Evolutionary conservation across 2,113 vertebrate genomes (phyloP), one percentile per base, ranked within the genome.

Genomic region (Sorex fumeus): DNA sequence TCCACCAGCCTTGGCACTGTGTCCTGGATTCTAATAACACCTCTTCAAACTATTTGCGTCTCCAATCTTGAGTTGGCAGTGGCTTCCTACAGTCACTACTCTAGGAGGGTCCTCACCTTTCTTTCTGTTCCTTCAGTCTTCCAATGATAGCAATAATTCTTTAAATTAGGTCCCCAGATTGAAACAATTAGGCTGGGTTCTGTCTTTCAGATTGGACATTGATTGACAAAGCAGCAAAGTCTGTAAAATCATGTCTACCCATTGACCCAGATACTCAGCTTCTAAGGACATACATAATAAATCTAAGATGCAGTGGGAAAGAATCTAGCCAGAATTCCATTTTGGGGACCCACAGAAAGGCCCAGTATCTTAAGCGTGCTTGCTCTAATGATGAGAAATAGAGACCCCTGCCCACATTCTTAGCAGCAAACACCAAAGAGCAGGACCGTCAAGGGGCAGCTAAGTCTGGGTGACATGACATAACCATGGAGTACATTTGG

Each of bases 121-220:
- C 11, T 80, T 77, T 85, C 32, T 80, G 78, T 3, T 60, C 32
- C 86, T 90, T 71, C 16, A 87, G 50, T n/a, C 25, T 78, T 88
- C 36, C 8, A 60, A 50, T 78, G 76, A 43, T 50, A 90, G 45
- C 11, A 66, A 71, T 80, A 16, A 81, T 34, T 36, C 70, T 62
- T 91, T 57, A 86, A 93, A 88, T 82, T 74, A 95, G 45, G 64
- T 81, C 57, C 69, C 62, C 50, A 36, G n/a, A 43, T 47, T 85
- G 66, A 78, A 88, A 87, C 32, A 85, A 62, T 74, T 47, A 53
- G 45, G n/a, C 70, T 50, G 10, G 10, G 66, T 90, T 90, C 53
- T 78, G 28, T 53, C 88, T 72, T 91, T 80, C 80, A 70, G 28
- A 69, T 45, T 34, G 81, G 34, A 87, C 70, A 71, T 18, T 34